A percentile compares a stretch with the other conserved stretches of the same genome.
These are phyloP conservation scores for Etia nguti DNA, from an alignment of 2,113 vertebrate genomes.

Conservation along the genomic window DNA sequence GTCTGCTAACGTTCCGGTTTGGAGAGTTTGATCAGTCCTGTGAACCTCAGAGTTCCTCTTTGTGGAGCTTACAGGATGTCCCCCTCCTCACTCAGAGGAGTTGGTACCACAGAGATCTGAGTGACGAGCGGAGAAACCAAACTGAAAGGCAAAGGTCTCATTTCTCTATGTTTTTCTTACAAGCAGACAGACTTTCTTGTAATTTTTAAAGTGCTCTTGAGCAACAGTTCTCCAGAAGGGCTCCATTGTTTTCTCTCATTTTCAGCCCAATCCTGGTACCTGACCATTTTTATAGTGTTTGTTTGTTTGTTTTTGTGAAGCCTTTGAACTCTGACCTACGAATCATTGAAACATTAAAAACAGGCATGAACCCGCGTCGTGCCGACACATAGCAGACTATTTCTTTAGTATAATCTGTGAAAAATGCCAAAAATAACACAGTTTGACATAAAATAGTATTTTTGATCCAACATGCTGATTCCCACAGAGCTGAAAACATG, in stretches of 20 bases:
- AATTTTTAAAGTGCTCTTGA: background rate
- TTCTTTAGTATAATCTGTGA: accelerated
- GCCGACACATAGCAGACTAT: accelerated
- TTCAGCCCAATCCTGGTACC: background rate
- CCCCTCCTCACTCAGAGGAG: background rate
- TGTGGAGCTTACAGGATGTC: background rate
- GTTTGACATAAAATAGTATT: background rate
- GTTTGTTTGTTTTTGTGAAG: background rate
- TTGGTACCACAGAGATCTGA: background rate
- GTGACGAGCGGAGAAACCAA: background rate
- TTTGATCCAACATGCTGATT: background rate
- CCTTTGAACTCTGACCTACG: background rate
- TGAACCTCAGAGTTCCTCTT: background rate
- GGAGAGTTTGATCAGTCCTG: background rate
- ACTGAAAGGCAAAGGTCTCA: background rate
- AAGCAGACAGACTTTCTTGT: background rate
- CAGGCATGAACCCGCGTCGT: accelerated
- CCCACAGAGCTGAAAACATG: accelerated
- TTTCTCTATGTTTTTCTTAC: background rate
- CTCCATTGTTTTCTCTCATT: background rate
- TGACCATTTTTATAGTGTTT: background rate
- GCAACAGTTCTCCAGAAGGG: background rate
- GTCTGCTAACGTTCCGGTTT: background rate
- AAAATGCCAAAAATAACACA: background rate
- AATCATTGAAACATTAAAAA: background rate